Evolutionary conservation across 2,888 invertebrate species (phyloP).

Genomic region (Drosophila kuntzei): DNA sequence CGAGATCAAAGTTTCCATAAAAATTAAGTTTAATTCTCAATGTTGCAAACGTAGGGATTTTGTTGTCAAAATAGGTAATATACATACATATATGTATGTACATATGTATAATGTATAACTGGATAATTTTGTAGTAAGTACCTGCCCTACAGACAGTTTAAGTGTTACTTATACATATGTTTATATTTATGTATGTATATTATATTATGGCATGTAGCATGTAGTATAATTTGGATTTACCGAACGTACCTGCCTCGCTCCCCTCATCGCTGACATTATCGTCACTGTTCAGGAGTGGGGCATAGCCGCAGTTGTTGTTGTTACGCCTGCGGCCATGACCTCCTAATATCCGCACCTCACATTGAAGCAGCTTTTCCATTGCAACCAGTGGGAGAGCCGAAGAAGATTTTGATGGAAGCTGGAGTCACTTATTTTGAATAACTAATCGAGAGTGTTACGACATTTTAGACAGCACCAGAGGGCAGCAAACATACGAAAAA

Average conservation of each 20-base stretch:
- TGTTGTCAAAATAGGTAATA: not conserved
- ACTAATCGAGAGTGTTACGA: slow-evolving; percentile 16
- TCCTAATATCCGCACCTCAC: slow-evolving; percentile 14
- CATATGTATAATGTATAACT: not conserved
- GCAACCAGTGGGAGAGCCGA: not conserved
- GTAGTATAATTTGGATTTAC: not conserved
- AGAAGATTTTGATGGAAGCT: not conserved
- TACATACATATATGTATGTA: not conserved
- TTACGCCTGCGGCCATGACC: slow-evolving; percentile 33
- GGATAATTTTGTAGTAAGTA: not conserved
- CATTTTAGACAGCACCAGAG: slow-evolving; percentile 24
- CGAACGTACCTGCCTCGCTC: slow-evolving; percentile 44
- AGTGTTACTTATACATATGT: not conserved
- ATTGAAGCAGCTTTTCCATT: slow-evolving; percentile 41
- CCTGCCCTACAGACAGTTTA: not conserved
- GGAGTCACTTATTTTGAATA: slow-evolving; percentile 2
- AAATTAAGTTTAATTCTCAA: not conserved
- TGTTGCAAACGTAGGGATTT: not conserved
- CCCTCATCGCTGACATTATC: slow-evolving; percentile 34
- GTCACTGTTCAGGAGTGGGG: slow-evolving; percentile 48
- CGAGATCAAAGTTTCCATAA: not conserved
- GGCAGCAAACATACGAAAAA: slow-evolving; percentile 4
- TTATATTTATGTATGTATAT: not conserved
- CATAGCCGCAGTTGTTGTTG: slow-evolving; percentile 42
- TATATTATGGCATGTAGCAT: slow-evolving; percentile 2